Evolutionary conservation across 2,888 invertebrate species (phyloP).

Genomic region (Ernsta delagoae): DNA sequence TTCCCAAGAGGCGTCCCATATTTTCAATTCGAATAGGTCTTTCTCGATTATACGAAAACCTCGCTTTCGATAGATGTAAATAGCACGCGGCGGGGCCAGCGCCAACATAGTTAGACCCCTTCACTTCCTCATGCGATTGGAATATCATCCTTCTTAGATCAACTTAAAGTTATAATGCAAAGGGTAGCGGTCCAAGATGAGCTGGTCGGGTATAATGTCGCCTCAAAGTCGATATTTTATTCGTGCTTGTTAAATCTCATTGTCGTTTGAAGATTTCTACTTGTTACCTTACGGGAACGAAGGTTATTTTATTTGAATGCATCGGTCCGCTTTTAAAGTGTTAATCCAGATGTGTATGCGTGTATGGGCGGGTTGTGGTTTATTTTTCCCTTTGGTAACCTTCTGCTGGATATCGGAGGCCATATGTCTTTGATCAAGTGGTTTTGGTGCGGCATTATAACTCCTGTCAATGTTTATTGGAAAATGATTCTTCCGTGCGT

Average conservation of each 20-base stretch:
- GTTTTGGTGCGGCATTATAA: slow-evolving; percentile 17
- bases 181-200: slow-evolving; percentile 41
- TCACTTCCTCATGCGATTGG: not conserved
- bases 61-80: slow-evolving; percentile 54
- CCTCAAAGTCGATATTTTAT: slow-evolving; percentile 75
- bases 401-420: slow-evolving; percentile 20
- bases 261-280: slow-evolving; percentile 66
- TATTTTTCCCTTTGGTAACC: slow-evolving; percentile 36
- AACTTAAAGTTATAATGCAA: slow-evolving; percentile 30
- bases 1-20: slow-evolving; percentile 73
- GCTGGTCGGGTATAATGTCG: slow-evolving; percentile 54
- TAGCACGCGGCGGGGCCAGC: slow-evolving; percentile 55
- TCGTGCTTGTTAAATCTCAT: slow-evolving; percentile 76
- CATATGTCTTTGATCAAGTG: slow-evolving; percentile 32
- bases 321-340: slow-evolving; percentile 42
- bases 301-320: slow-evolving; percentile 49
- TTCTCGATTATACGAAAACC: slow-evolving; percentile 73
- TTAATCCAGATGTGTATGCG: slow-evolving; percentile 40
- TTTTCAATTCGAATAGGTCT: slow-evolving; percentile 72
- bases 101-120: slow-evolving; percentile 51
- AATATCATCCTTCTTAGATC: slow-evolving; percentile 34
- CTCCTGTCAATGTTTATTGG: slow-evolving; percentile 22
- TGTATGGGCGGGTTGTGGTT: slow-evolving; percentile 30
- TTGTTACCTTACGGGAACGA: slow-evolving; percentile 52
- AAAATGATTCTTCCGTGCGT: not conserved